Evolutionary conservation across 2,113 vertebrate species (phyloP).

Genomic region (Psilopogon haemacephalus): DNA sequence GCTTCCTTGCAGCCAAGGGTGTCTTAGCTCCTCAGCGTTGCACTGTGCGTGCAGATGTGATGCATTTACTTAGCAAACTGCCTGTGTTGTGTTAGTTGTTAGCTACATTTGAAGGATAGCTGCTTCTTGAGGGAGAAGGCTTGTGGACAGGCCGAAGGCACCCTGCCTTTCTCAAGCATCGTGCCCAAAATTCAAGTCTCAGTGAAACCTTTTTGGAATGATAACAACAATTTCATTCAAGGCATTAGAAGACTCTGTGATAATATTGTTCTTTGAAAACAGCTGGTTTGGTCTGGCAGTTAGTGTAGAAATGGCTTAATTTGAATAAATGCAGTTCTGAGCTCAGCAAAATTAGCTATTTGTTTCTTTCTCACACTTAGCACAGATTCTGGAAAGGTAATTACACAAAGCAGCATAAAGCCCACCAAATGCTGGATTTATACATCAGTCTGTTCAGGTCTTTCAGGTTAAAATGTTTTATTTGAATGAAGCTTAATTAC

Average conservation of each 20-base stretch:
- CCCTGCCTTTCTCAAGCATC: background rate
- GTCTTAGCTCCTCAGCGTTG: background rate
- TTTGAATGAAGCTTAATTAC: background rate
- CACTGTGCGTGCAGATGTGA: background rate
- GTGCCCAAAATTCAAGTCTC: background rate
- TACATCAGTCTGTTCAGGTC: background rate
- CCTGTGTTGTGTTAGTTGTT: background rate
- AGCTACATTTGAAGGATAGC: background rate
- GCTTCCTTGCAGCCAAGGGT: background rate
- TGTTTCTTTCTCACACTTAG: background rate
- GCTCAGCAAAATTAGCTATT: background rate
- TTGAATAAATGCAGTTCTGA: background rate
- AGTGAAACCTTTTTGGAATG: background rate
- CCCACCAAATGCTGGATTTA: background rate
- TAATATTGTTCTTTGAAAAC: background rate
- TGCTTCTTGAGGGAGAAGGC: background rate
- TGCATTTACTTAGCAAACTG: background rate
- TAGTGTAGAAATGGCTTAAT: background rate
- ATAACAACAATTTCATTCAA: background rate
- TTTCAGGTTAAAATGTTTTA: background rate
- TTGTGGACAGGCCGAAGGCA: background rate
- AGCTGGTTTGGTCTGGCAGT: background rate
- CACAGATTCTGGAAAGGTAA: background rate
- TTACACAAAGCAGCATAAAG: background rate
- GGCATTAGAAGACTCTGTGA: background rate